These are phyloP conservation scores for Bembecia ichneumoniformis DNA, from an alignment of 2,888 invertebrate genomes.

Conservation along the genomic window DNA sequence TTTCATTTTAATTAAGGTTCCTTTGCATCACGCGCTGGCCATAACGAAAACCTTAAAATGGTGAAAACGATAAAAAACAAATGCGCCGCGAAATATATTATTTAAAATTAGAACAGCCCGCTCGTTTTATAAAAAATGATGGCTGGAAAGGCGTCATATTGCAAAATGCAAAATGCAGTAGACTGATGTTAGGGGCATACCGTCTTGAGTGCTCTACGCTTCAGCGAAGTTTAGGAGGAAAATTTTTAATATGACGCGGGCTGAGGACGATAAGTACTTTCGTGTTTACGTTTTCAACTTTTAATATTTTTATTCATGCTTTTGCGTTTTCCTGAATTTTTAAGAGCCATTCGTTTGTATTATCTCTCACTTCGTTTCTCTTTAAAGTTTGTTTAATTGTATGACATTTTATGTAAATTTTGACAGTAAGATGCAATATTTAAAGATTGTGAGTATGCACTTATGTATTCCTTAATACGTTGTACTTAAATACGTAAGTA, in stretches of 20 bases:
- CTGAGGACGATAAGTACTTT: slow-evolving; percentile 16
- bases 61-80: slow-evolving; percentile 35
- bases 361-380: slow-evolving; percentile 1
- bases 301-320: slow-evolving; percentile 19
- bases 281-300: slow-evolving; percentile 23
- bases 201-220: slow-evolving; percentile 18
- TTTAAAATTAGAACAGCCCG: slow-evolving; percentile 32
- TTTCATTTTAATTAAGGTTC: not conserved
- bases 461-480: no score
- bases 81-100: slow-evolving; percentile 34
- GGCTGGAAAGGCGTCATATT: slow-evolving; percentile 16
- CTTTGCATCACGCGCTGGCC: slow-evolving; percentile 25
- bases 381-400: not conserved
- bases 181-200: slow-evolving; percentile 18
- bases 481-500: no score
- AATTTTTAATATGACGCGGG: slow-evolving; percentile 40
- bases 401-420: no score
- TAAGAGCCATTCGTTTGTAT: slow-evolving; percentile 6
- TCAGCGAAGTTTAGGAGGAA: slow-evolving; percentile 4
- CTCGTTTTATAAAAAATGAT: slow-evolving; percentile 31
- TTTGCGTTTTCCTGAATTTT: slow-evolving; percentile 6
- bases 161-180: slow-evolving; percentile 36
- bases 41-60: slow-evolving; percentile 30
- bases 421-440: no score
- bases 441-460: no score